Conservation (phyloP, 1,140 invertebrate species). For the Hypsibius dujardini region DNA sequence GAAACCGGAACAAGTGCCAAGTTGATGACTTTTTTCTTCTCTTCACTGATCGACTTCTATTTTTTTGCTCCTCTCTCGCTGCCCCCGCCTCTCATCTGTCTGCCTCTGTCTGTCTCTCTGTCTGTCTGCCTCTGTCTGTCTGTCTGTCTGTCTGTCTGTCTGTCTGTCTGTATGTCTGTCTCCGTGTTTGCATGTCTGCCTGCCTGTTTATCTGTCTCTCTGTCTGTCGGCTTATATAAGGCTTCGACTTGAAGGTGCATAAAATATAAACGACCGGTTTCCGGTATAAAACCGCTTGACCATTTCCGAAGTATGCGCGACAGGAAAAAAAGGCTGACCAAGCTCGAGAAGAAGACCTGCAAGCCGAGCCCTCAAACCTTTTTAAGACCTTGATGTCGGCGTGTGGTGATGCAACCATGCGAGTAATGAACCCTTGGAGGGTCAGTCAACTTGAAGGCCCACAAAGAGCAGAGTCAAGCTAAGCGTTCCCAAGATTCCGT, state of each 20-base stretch:
- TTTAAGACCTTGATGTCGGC: neutral
- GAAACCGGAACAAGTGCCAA: no score
- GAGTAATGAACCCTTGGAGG: constrained; percentile 16
- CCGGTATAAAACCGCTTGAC: no score
- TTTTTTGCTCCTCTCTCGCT: no score
- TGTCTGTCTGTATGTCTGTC: no score
- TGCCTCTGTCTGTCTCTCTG: no score
- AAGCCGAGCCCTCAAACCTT: neutral
- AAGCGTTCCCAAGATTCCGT: neutral
- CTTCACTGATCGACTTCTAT: neutral
- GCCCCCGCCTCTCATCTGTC: no score
- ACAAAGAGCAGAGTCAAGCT: neutral
- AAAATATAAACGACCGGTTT: no score
- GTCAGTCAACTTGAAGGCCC: constrained; percentile 15
- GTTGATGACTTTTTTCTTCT: neutral
- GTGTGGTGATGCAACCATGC: constrained; percentile 2
- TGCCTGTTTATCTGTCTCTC: no score
- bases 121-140: no score
- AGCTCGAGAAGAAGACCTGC: neutral
- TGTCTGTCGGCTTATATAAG: no score
- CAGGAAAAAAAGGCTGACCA: neutral
- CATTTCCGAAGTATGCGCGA: neutral
- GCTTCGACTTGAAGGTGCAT: neutral
- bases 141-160: no score
- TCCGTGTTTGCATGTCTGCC: no score